These are phyloP conservation scores for Lasioglossum leucozonium DNA, from an alignment of 2,888 invertebrate species.

Conservation along the genomic window DNA sequence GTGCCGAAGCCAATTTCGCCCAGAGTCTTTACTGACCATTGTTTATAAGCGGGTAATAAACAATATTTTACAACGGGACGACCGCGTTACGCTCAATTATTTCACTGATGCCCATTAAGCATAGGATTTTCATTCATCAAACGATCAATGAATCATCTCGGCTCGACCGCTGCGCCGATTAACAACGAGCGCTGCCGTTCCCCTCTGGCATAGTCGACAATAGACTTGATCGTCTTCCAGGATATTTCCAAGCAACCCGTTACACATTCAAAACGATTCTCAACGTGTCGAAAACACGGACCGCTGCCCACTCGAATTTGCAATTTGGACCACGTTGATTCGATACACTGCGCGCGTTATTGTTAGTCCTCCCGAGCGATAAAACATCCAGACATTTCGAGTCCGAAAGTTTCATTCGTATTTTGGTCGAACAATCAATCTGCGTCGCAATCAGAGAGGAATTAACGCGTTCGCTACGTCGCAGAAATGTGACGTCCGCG, in stretches of 20 bases:
- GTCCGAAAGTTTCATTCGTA: too few species aligned
- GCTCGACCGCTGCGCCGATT: background rate
- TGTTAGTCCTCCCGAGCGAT: background rate
- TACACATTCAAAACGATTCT: background rate
- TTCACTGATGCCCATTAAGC: conserved; percentile 33
- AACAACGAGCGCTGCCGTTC: too few species aligned
- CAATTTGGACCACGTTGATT: background rate
- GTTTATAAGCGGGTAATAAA: conserved; percentile 73
- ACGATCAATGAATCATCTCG: conserved; percentile 12
- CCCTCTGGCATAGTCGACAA: background rate
- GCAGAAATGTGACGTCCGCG: too few species aligned
- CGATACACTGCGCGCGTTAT: background rate
- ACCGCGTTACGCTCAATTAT: conserved; percentile 44
- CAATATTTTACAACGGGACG: conserved; percentile 62
- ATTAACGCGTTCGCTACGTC: too few species aligned
- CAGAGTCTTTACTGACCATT: conserved; percentile 72
- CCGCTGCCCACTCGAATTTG: background rate
- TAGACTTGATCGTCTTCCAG: background rate
- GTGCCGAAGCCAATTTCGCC: conserved; percentile 59
- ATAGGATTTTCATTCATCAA: conserved; percentile 43
- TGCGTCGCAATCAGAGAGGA: too few species aligned
- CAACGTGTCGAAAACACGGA: background rate
- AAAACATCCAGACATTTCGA: background rate
- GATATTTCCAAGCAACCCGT: background rate
- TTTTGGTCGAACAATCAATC: too few species aligned